Evolutionary conservation across 2,113 vertebrate species (phyloP).

Genomic region (Parotia lawesii): DNA sequence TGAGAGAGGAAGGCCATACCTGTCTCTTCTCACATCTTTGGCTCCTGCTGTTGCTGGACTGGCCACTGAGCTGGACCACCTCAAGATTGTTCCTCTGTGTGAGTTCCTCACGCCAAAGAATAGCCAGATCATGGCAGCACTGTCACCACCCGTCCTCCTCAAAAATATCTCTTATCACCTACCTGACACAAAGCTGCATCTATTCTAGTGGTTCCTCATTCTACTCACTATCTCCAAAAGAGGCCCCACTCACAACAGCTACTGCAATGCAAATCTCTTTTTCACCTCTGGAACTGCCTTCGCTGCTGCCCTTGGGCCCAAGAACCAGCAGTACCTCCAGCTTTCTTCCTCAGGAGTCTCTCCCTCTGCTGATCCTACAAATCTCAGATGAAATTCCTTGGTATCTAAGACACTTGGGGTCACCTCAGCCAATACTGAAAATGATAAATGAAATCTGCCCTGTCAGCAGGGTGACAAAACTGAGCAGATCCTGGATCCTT

Average conservation of each 20-base stretch:
- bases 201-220: neutral
- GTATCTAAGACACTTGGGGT: neutral
- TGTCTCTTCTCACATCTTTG: neutral
- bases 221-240: neutral
- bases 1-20: neutral
- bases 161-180: neutral
- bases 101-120: neutral
- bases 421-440: neutral
- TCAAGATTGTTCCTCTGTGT: neutral
- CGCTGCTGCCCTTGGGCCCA: fast-evolving
- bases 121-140: neutral
- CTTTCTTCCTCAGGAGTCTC: neutral
- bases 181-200: neutral
- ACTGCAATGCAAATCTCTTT: neutral
- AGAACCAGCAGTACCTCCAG: neutral
- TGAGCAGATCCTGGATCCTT: fast-evolving
- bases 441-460: neutral
- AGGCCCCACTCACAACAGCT: neutral
- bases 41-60: neutral
- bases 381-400: neutral
- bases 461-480: neutral
- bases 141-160: neutral
- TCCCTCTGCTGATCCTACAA: neutral
- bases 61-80: neutral
- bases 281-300: neutral